Conservation (phyloP, 2,888 invertebrate species). For the Encarsia formosa region DNA sequence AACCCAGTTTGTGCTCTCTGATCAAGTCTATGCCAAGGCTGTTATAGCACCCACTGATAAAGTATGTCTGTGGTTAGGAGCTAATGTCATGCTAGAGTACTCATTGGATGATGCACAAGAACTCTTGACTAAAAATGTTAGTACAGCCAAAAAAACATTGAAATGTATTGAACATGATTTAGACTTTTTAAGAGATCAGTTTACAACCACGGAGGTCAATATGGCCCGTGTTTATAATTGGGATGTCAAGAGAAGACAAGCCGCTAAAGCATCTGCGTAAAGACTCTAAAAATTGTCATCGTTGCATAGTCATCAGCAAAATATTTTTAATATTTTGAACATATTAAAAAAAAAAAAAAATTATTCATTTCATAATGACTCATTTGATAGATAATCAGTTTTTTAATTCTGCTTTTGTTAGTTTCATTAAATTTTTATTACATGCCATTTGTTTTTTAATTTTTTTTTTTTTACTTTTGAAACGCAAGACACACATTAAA, state of each 20-base stretch:
- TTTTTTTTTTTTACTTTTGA: no score
- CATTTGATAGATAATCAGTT: no score
- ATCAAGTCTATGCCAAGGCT: constrained; percentile 81
- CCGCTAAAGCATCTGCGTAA: constrained; percentile 54
- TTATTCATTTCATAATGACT: no score
- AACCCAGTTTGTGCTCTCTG: constrained; percentile 87
- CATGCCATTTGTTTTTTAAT: no score
- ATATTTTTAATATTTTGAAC: no score
- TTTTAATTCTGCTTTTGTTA: no score
- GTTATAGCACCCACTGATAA: constrained; percentile 83
- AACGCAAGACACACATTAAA: no score
- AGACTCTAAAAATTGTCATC: no score
- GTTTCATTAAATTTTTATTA: no score
- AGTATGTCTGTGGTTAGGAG: constrained; percentile 79
- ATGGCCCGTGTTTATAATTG: constrained; percentile 98
- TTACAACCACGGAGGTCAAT: constrained; percentile 97
- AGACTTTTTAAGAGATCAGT: constrained; percentile 93
- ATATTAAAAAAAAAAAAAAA: no score
- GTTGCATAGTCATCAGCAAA: no score
- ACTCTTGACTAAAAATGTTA: constrained; percentile 77
- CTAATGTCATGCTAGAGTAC: constrained; percentile 98
- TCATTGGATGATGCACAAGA: constrained; percentile 84
- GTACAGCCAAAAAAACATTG: constrained; percentile 78
- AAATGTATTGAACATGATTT: constrained; percentile 86
- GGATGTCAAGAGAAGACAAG: constrained; percentile 90